Conservation (phyloP, 2,888 invertebrate genomes). For the Tachina fera region DNA sequence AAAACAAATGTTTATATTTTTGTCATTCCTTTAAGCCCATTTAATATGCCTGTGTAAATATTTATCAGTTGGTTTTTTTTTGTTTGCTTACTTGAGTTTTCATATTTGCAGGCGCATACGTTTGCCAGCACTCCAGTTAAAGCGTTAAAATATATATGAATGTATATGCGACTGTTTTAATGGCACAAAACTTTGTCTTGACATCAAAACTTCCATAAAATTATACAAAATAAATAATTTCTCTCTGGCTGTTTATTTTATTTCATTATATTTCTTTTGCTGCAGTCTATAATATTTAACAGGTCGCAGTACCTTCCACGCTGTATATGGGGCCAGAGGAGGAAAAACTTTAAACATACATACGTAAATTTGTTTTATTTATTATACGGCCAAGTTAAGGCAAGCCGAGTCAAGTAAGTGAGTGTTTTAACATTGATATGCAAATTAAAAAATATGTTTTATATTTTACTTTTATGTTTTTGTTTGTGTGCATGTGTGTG, state of each 20-base stretch:
- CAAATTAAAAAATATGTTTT: slow-evolving; percentile 63
- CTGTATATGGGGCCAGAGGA: not conserved
- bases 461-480: slow-evolving; percentile 15
- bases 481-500: not conserved
- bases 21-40: slow-evolving; percentile 15
- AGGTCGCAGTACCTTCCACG: slow-evolving; percentile 23
- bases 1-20: slow-evolving; percentile 14
- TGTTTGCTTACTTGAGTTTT: slow-evolving; percentile 23
- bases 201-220: slow-evolving; percentile 54
- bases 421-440: slow-evolving; percentile 66
- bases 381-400: slow-evolving; percentile 41
- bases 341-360: slow-evolving; percentile 10
- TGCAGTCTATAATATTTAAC: slow-evolving; percentile 42
- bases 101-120: slow-evolving; percentile 11
- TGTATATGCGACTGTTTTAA: slow-evolving; percentile 20
- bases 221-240: slow-evolving; percentile 49
- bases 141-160: slow-evolving; percentile 18
- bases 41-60: slow-evolving; percentile 53
- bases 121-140: not conserved
- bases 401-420: slow-evolving; percentile 23
- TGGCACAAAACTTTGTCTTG: slow-evolving; percentile 55
- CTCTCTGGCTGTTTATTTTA: slow-evolving; percentile 13
- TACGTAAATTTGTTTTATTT: slow-evolving; percentile 60
- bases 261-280: slow-evolving; percentile 18
- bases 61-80: slow-evolving; percentile 53